Base-by-base conservation (phyloP, 2,113 vertebrate species). In the Cynoglossus semilaevis region DNA sequence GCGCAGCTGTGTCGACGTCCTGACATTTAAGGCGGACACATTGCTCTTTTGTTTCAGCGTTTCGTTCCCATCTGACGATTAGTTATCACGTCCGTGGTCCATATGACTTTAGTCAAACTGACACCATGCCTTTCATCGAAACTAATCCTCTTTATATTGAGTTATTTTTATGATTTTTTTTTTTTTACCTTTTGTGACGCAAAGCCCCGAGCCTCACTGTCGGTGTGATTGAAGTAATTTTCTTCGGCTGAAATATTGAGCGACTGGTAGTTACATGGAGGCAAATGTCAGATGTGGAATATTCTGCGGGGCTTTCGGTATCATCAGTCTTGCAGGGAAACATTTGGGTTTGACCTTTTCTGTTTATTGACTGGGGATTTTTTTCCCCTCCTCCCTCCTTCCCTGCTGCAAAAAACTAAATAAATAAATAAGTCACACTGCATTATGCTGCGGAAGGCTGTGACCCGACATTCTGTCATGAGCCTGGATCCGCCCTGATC, bases 301-400 rank as follows among this genome's bases (percentile, higher is more conserved):
- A 74, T 87, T 74, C 75, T 56, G 15, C 38, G 1, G 53, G 74
- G 59, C 45, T 66, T 62, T 63, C 16, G 51, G 73, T 79, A 29
- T 72, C 66, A 70, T 86, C 67, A 54, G 70, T 70, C 78, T 80
- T 60, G 42, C 67, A 63, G 62, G 50, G 70, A 80, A 85, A 88
- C 79, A 79, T 84, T 83, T 36, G 56, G 43, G 51, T 67, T 58
- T 87, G 85, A 90, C 89, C 88, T 90, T 90, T 87, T 77, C 67
- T 72, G 70, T 70, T 76, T 80, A 86, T 83, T 77, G 80, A 77
- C 76, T 63, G 50, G 72, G 80, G 80, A 79, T 58, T 67, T 66
- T 69, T 71, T 82, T 37, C 15, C 35, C 29, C 13, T 43, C 9
- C 15, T n/a, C 13, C 79, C 63, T 36, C 74, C 66, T 40, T 58